Conservation (phyloP, 2,888 invertebrate species). For the Patella ulyssiponensis region DNA sequence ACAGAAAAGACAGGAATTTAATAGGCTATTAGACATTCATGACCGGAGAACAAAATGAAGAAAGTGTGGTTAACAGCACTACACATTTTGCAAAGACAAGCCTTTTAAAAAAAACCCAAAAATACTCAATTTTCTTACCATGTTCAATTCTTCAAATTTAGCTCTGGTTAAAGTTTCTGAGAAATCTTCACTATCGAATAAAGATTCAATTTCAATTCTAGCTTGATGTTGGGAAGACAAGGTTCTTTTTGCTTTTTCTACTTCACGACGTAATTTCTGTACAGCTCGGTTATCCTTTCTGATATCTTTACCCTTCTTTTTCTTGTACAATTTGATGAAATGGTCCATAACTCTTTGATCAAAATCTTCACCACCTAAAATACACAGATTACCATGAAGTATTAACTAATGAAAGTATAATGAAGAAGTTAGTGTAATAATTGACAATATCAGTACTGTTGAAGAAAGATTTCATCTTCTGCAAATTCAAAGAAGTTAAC, state of each 20-base stretch:
- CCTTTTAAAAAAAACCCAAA: not conserved
- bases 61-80: too few species aligned
- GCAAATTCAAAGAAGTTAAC: too few species aligned
- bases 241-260: slow-evolving; percentile 97
- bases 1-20: not conserved
- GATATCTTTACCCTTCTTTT: slow-evolving; percentile 98
- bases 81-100: not conserved
- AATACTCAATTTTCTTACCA: slow-evolving; percentile 75
- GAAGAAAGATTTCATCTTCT: too few species aligned
- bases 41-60: not conserved
- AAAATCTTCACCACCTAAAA: slow-evolving; percentile 93
- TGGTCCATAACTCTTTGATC: slow-evolving; percentile 99
- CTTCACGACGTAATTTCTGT: slow-evolving; percentile 95
- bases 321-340: slow-evolving; percentile 98
- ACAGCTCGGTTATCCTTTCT: slow-evolving; percentile 93
- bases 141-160: slow-evolving; percentile 98
- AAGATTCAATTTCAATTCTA: slow-evolving; percentile 97
- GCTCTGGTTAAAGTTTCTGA: slow-evolving; percentile 97
- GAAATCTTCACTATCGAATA: slow-evolving; percentile 98
- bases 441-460: too few species aligned
- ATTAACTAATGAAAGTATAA: too few species aligned
- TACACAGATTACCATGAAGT: not conserved
- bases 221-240: slow-evolving; percentile 95
- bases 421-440: too few species aligned
- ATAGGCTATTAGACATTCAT: not conserved